These are phyloP conservation scores for Rhinoptilus africanus DNA, from an alignment of 2,113 vertebrate genomes.

Conservation along the genomic window DNA sequence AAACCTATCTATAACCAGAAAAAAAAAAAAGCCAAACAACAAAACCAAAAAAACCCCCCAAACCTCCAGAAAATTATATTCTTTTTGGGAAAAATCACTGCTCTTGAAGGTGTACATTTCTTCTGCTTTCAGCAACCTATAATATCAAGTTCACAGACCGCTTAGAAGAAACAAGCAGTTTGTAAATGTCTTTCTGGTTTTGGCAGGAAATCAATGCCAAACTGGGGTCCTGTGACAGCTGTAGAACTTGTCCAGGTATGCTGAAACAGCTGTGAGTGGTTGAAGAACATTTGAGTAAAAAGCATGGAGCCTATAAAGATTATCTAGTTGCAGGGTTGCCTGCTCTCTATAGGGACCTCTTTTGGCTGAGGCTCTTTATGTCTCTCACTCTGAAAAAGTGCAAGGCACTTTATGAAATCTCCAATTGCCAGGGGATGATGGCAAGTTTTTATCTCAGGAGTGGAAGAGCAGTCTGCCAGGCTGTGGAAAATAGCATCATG, in stretches of 20 bases:
- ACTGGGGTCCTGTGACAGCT: not conserved
- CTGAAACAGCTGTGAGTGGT: not conserved
- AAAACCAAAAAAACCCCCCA: not conserved
- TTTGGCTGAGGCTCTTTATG: not conserved
- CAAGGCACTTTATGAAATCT: not conserved
- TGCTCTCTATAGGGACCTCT: not conserved
- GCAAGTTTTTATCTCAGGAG: not conserved
- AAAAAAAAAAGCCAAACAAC: not conserved
- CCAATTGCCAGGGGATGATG: rapidly evolving
- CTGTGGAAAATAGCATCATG: not conserved
- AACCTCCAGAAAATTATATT: not conserved
- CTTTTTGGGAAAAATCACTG: not conserved
- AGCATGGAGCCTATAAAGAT: not conserved
- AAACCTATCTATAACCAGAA: not conserved
- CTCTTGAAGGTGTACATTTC: not conserved
- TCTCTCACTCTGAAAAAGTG: not conserved
- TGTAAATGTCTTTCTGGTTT: not conserved
- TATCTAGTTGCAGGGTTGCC: not conserved
- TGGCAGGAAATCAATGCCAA: not conserved
- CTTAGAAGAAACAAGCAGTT: not conserved
- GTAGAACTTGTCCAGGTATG: not conserved
- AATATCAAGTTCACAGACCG: not conserved
- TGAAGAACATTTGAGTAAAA: not conserved
- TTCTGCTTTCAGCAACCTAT: not conserved
- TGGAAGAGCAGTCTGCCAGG: not conserved